phyloP scores from a whole-genome alignment of 37 sponge, comb jelly and placozoan genomes.

The Cliona cf. orientalis region DNA sequence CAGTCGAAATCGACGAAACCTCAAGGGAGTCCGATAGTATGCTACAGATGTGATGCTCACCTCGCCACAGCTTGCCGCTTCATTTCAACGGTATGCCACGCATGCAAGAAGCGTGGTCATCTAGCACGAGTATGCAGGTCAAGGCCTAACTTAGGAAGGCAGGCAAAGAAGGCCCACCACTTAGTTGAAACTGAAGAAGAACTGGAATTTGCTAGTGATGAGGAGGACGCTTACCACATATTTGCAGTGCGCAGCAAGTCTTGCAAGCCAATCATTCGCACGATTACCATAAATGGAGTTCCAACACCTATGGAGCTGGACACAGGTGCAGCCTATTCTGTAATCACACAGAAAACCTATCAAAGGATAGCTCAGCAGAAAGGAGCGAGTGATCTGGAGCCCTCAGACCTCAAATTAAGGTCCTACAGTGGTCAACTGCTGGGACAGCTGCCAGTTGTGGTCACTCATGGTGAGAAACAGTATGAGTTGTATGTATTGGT shows the following conservation, averaged over 20 bases:
- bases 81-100: conserved; percentile 11
- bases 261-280: not conserved
- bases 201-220: no score
- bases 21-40: no score
- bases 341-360: conserved; percentile 15
- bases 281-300: conserved; percentile 6
- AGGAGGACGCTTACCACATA: conserved; percentile 2
- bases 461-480: not conserved
- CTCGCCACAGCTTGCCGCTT: conserved; percentile 6
- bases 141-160: not conserved
- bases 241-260: not conserved
- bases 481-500: conserved; percentile 13
- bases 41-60: conserved; percentile 48
- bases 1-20: no score
- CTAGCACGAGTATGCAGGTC: conserved; percentile 28
- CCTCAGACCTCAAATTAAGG: conserved; percentile 3
- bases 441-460: conserved; percentile 21
- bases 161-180: not conserved
- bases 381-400: not conserved
- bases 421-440: conserved; percentile 47
- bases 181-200: no score
- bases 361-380: not conserved
- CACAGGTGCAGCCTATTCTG: conserved; percentile 53
- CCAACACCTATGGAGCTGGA: conserved; percentile 48
- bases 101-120: conserved; percentile 37